A percentile compares a stretch with the other conserved stretches of the same genome.
Conservation (phyloP, 1,140 invertebrate genomes). For the Calephelis nemesis region DNA sequence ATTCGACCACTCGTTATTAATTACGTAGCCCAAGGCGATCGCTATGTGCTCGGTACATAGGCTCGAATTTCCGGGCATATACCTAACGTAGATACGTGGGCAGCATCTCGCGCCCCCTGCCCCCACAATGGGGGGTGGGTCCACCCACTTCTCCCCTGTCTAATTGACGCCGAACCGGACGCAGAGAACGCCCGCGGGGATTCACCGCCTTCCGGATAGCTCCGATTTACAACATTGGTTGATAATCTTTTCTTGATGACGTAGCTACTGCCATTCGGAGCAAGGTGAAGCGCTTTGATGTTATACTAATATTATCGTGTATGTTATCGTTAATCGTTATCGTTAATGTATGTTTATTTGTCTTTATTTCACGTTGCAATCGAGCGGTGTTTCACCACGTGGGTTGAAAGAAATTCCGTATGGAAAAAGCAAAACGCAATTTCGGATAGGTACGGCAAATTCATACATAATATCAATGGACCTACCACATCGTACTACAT, state of each 20-base stretch:
- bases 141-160: constrained; percentile 40
- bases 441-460: too few species aligned
- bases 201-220: constrained; percentile 54
- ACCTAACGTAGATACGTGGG: constrained; percentile 43
- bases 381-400: too few species aligned
- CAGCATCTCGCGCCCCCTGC: constrained; percentile 43
- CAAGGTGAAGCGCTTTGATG: not conserved
- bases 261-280: constrained; percentile 30
- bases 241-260: constrained; percentile 74
- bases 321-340: too few species aligned
- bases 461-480: too few species aligned
- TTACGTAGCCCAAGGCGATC: constrained; percentile 61
- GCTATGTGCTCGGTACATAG: constrained; percentile 43
- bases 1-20: constrained; percentile 46
- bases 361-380: too few species aligned
- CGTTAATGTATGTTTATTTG: too few species aligned
- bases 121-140: constrained; percentile 19
- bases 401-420: too few species aligned
- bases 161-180: constrained; percentile 70
- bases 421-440: too few species aligned
- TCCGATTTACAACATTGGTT: constrained; percentile 45
- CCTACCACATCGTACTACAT: too few species aligned
- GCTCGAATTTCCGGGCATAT: constrained; percentile 64
- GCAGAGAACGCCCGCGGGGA: constrained; percentile 55
- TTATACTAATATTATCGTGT: not conserved